Percentiles rank a stretch among this genome's conserved stretches.
These are phyloP conservation scores for Chauna torquata DNA, from an alignment of 2,113 vertebrate species.

Conservation along the genomic window DNA sequence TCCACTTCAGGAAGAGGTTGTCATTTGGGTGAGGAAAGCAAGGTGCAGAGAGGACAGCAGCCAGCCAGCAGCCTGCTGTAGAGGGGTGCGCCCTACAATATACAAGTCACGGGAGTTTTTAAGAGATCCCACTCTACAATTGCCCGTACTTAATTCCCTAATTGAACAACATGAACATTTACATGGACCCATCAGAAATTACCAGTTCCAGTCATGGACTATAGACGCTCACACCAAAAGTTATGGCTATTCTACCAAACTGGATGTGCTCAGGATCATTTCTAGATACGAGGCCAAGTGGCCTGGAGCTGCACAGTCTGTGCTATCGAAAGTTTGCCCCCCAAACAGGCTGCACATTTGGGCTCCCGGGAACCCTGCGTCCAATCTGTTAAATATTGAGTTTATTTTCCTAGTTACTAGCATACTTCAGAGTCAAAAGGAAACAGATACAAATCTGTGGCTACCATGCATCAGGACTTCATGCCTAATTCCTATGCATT, in stretches of 20 bases:
- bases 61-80: neutral
- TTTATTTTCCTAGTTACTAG: neutral
- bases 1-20: neutral
- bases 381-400: neutral
- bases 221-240: neutral
- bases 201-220: neutral
- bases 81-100: neutral
- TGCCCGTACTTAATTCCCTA: neutral
- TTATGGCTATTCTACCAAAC: neutral
- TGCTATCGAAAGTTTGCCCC: rapidly evolving
- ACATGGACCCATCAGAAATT: neutral
- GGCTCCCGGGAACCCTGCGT: neutral
- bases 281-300: neutral
- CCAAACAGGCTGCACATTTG: neutral
- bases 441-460: neutral
- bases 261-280: neutral
- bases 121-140: neutral
- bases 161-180: neutral
- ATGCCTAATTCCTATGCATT: neutral
- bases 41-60: neutral
- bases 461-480: neutral
- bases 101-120: neutral
- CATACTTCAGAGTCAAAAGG: neutral
- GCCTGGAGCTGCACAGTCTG: neutral
- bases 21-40: neutral